These are phyloP conservation scores for Saccostrea cuccullata DNA, from an alignment of 1,140 invertebrate genomes.

Conservation along the genomic window DNA sequence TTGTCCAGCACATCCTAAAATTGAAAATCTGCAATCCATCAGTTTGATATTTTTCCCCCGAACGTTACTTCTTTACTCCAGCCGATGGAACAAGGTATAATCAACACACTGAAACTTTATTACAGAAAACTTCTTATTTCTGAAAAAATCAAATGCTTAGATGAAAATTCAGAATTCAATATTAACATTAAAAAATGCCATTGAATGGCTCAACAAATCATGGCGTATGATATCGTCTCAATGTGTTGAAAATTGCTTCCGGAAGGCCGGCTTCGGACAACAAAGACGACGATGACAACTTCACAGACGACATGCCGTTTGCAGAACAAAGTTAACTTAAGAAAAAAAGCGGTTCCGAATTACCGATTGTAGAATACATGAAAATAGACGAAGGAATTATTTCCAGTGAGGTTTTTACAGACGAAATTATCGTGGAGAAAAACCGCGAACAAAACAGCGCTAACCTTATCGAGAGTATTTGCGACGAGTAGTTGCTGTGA, in stretches of 20 bases:
- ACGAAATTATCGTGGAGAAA: too few relatives aligned
- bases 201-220: background rate
- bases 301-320: too few relatives aligned
- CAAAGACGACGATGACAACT: too few relatives aligned
- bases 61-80: background rate
- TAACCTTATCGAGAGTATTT: too few relatives aligned
- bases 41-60: background rate
- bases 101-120: background rate
- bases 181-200: background rate
- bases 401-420: too few relatives aligned
- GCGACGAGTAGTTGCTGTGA: too few relatives aligned
- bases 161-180: background rate
- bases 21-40: background rate
- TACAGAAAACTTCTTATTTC: background rate
- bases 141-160: too few relatives aligned
- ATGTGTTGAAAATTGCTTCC: background rate
- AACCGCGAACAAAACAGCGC: too few relatives aligned
- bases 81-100: slow-evolving; percentile 17
- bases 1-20: background rate
- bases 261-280: too few relatives aligned
- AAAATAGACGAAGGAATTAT: too few relatives aligned
- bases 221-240: background rate
- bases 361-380: too few relatives aligned
- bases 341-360: background rate
- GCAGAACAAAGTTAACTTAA: too few relatives aligned